A percentile compares a stretch with the other conserved stretches of the same genome.
phyloP scores from a whole-genome alignment of 2,797 vertebrate species.

The Alosa sapidissima region DNA sequence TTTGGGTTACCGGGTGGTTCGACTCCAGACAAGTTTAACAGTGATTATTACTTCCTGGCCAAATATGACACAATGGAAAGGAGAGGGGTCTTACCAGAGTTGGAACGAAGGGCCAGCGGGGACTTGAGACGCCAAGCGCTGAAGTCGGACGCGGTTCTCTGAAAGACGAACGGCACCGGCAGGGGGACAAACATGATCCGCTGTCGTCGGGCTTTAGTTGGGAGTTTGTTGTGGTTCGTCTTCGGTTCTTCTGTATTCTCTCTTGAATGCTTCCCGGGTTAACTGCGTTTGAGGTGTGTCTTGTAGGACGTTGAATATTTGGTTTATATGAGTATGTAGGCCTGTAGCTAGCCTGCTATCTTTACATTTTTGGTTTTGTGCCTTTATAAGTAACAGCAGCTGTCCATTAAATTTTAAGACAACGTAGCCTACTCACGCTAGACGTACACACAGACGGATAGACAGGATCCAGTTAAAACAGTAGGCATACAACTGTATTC shows the following conservation, averaged over 20 bases:
- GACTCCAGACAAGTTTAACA: conserved; percentile 24
- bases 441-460: conserved; percentile 52
- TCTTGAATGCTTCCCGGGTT: conserved; percentile 55
- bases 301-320: conserved; percentile 46
- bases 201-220: conserved; percentile 68
- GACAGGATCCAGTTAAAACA: conserved; percentile 34
- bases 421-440: not conserved
- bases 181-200: conserved; percentile 87
- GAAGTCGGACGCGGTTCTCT: conserved; percentile 83
- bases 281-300: conserved; percentile 43
- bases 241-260: conserved; percentile 48
- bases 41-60: not conserved
- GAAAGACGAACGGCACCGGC: conserved; percentile 86
- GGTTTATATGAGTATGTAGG: conserved; percentile 41
- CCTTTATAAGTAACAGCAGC: conserved; percentile 33
- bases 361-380: conserved; percentile 49
- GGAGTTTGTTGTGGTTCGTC: conserved; percentile 38
- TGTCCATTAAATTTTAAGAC: conserved; percentile 12
- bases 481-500: conserved; percentile 8
- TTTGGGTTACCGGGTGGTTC: conserved; percentile 34
- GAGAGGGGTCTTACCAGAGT: conserved; percentile 76
- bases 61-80: conserved; percentile 20
- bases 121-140: conserved; percentile 85
- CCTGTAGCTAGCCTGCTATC: conserved; percentile 27
- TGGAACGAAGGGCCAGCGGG: conserved; percentile 77